These are phyloP conservation scores for Chloromyia formosa DNA, from an alignment of 2,888 invertebrate genomes.

Conservation along the genomic window DNA sequence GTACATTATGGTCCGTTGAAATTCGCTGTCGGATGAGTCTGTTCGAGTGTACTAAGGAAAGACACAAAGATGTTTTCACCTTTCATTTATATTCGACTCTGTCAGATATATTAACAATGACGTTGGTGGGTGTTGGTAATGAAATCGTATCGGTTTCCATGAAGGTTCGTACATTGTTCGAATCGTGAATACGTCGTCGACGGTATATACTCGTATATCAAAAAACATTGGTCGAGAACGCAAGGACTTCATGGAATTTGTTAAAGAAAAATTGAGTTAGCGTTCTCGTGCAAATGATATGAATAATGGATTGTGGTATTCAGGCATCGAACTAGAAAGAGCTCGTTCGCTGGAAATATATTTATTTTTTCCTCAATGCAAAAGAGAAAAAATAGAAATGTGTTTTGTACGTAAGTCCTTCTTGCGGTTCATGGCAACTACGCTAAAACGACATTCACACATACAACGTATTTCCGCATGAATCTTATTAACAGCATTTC, in stretches of 20 bases:
- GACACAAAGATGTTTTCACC: neutral
- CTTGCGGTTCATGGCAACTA: too few relatives aligned
- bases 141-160: constrained; percentile 3
- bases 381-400: neutral
- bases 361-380: neutral
- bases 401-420: too few relatives aligned
- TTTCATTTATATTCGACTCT: neutral
- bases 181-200: neutral
- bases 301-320: constrained; percentile 4
- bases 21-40: neutral
- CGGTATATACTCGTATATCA: too few relatives aligned
- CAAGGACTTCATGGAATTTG: neutral
- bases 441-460: too few relatives aligned
- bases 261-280: constrained; percentile 3
- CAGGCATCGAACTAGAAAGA: neutral
- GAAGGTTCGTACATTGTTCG: constrained; percentile 1
- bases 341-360: neutral
- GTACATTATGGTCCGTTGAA: neutral
- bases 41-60: neutral
- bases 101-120: neutral
- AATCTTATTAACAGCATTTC: too few relatives aligned
- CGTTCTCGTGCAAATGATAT: constrained; percentile 4
- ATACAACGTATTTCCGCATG: too few relatives aligned
- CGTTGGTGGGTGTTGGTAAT: neutral
- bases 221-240: neutral